These are phyloP conservation scores for Dipodomys ordii DNA, from an alignment of 2,113 vertebrate genomes.

Conservation along the genomic window DNA sequence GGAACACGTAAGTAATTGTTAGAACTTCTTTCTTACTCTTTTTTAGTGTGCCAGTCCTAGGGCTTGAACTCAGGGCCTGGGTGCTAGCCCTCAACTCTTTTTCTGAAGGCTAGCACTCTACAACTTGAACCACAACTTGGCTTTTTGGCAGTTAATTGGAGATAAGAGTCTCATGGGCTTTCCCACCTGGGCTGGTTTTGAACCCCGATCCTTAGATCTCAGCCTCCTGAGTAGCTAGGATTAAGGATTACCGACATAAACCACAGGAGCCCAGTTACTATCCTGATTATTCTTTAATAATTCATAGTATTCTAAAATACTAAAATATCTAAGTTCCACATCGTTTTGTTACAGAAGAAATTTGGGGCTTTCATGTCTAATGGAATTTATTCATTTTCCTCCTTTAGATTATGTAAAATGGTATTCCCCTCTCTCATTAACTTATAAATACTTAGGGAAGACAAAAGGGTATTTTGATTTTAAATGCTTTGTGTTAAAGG, in stretches of 20 bases:
- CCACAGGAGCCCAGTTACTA: not conserved
- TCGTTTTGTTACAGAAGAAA: conserved; percentile 46
- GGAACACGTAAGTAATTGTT: conserved; percentile 5
- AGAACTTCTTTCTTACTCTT: not conserved
- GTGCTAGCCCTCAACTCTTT: no score
- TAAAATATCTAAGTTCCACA: conserved; percentile 29
- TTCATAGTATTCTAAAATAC: conserved; percentile 15
- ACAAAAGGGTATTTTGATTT: conserved; percentile 1
- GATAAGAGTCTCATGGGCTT: no score
- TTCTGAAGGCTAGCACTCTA: no score
- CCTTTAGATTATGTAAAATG: conserved; percentile 49
- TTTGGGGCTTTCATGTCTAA: conserved; percentile 17
- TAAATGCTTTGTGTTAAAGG: conserved; percentile 50
- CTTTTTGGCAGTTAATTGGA: no score
- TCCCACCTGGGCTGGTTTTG: no score
- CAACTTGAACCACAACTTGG: no score
- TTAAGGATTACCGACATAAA: no score
- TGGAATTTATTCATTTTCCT: conserved; percentile 8
- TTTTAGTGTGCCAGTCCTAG: no score
- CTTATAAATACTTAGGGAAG: conserved; percentile 42
- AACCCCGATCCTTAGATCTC: no score
- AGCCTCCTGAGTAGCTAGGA: no score
- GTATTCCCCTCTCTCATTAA: conserved; percentile 34
- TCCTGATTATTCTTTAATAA: conserved; percentile 35
- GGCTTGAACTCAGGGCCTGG: no score